phyloP scores from a whole-genome alignment of 2,113 vertebrate species.

The Pontoporia blainvillei region DNA sequence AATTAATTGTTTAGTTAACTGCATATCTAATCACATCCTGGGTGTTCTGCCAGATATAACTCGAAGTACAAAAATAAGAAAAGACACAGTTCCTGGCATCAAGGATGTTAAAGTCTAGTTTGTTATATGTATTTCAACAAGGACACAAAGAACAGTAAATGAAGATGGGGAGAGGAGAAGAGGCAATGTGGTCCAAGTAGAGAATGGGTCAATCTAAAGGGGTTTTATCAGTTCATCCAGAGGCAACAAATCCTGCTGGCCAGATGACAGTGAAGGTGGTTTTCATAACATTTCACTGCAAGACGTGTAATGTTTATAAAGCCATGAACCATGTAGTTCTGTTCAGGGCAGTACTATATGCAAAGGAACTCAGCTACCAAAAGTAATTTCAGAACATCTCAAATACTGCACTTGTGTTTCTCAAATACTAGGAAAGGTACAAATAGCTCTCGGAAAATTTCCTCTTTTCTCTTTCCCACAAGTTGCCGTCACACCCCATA shows the following conservation, averaged over 20 bases:
- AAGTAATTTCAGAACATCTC: slow-evolving; percentile 1
- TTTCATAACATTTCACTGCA: not conserved
- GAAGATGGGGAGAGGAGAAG: not conserved
- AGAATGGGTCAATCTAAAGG: not conserved
- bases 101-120: not conserved
- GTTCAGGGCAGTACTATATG: not conserved
- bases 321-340: not conserved
- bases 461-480: not conserved
- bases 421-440: not conserved
- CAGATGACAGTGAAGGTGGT: not conserved
- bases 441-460: not conserved
- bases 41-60: not conserved
- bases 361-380: not conserved
- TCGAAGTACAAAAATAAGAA: not conserved
- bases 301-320: not conserved
- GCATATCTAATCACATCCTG: not conserved
- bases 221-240: not conserved
- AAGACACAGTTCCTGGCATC: not conserved
- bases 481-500: not conserved
- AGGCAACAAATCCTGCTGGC: not conserved
- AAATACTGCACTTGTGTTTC: not conserved
- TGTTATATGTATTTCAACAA: not conserved
- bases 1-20: not conserved
- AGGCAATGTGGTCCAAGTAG: not conserved
- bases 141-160: not conserved